A percentile compares a stretch with the other conserved stretches of the same genome.
These are phyloP conservation scores for Xenops minutus DNA, from an alignment of 2,797 vertebrate genomes.

Conservation along the genomic window DNA sequence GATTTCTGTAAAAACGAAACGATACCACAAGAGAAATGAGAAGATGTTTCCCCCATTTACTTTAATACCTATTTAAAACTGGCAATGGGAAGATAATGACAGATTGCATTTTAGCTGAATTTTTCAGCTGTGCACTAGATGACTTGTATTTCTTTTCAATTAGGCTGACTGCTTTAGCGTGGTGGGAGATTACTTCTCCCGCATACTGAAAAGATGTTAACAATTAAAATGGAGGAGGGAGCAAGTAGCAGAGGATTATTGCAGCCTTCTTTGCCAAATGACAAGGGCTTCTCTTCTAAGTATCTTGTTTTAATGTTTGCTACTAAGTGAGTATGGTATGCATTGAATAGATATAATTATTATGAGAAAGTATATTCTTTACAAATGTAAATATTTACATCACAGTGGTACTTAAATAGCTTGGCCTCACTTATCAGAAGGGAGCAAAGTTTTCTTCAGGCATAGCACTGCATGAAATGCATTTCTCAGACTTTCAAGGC, in stretches of 20 bases:
- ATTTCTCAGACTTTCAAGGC: not conserved
- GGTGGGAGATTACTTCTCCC: slow-evolving; percentile 43
- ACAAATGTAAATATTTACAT: slow-evolving; percentile 35
- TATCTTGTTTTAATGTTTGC: slow-evolving; percentile 27
- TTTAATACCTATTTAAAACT: slow-evolving; percentile 69
- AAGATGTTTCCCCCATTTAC: slow-evolving; percentile 40
- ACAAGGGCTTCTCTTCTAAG: slow-evolving; percentile 1
- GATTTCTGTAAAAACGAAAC: slow-evolving; percentile 30
- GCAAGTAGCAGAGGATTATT: slow-evolving; percentile 3
- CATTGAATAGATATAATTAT: not conserved
- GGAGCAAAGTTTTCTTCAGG: not conserved
- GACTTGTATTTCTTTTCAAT: slow-evolving; percentile 70
- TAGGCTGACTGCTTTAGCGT: slow-evolving; percentile 53
- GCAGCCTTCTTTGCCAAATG: slow-evolving; percentile 1
- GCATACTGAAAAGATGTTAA: slow-evolving; percentile 60
- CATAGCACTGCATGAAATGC: not conserved
- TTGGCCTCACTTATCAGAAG: not conserved
- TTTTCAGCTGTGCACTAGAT: slow-evolving; percentile 56
- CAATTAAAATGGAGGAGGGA: slow-evolving; percentile 40
- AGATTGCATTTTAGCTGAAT: slow-evolving; percentile 53
- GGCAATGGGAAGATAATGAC: slow-evolving; percentile 60
- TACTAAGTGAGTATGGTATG: not conserved
- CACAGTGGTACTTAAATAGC: not conserved
- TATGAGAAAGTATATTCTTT: not conserved
- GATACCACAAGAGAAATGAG: slow-evolving; percentile 49